These are phyloP conservation scores for Eriocheir sinensis DNA, from an alignment of 1,140 invertebrate species.

Conservation along the genomic window DNA sequence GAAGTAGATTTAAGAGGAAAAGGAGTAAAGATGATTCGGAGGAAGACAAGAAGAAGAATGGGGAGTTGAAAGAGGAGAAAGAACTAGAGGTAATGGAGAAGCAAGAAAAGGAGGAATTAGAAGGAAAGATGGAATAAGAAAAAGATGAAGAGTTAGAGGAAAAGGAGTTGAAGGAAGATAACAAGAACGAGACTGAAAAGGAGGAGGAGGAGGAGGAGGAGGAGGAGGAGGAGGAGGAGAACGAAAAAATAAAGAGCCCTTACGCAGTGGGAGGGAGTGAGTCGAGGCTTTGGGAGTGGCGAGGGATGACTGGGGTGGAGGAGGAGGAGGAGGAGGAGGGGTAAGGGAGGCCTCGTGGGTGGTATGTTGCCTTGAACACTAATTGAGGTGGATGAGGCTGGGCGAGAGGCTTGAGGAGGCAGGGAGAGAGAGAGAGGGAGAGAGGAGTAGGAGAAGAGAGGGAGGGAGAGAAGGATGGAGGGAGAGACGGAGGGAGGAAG, in stretches of 20 bases:
- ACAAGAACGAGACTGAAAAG: neutral
- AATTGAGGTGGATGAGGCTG: conserved; percentile 3
- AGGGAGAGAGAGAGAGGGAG: neutral
- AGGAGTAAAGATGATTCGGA: no score
- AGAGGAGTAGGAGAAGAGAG: neutral
- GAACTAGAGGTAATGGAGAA: neutral
- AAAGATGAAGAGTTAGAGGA: neutral
- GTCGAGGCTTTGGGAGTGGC: neutral
- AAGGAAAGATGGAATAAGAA: neutral
- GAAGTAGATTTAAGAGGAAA: no score
- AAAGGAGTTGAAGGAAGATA: neutral
- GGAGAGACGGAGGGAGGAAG: neutral
- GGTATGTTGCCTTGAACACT: neutral
- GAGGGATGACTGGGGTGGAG: neutral
- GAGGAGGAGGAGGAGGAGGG: neutral
- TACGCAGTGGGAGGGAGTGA: neutral
- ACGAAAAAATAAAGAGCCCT: neutral
- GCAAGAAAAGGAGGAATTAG: neutral
- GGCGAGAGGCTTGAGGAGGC: neutral
- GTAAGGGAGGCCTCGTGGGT: neutral
- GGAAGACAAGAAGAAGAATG: no score
- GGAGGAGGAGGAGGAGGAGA: neutral
- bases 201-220: neutral
- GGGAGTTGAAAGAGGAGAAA: neutral
- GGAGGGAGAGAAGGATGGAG: neutral